Base-by-base conservation (phyloP, 2,797 vertebrate species). In the Spondyliosoma cantharus region DNA sequence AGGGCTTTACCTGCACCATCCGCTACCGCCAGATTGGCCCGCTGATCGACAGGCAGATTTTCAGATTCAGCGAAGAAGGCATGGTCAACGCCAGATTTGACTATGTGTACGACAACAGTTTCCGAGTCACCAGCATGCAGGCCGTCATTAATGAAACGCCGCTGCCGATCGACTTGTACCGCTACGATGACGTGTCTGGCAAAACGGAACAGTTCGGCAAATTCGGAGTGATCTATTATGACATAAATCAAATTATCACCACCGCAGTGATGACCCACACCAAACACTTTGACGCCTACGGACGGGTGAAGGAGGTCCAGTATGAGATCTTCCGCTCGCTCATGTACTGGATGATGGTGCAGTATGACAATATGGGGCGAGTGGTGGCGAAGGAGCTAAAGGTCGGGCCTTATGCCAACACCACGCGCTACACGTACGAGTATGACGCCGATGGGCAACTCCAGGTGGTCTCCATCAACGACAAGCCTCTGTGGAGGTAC, bases 281-380 rank as follows among this genome's bases (percentile, higher is more conserved):
- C 3, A 99, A 99, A 80, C 98, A 99, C 92, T 99, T 99, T 45
- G 98, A 99, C 0, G 97, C 98, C 0, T 99, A 99, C 0, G 98
- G 98, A 7, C 94, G 98, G 7, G 97, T 99, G 90, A 99, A 99
- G 87, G 98, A 99, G 84, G 96, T 99, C 6, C 98, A 99, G 63
- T 99, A 99, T 0, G 98, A 99, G 91, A 99, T 99, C 74, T 99
- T 99, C 79, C 96, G 98, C 80, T 99, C 98, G 0, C 97, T 99
- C 59, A 99, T 99, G 98, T 99, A 97, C 91, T 99, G 98, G 98
- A 99, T 99, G 98, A 98, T 98, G 9, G 96, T 99, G 78, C 97
- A 98, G 81, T 99, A 99, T 0, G 98, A 99, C 92, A 98, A 98
- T 88, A 99, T 99, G 98, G 98, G 98, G 0, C 95, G 98, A 22